Evolutionary conservation across 2,113 vertebrate species (phyloP).

Genomic region (Paramisgurnus dabryanus): DNA sequence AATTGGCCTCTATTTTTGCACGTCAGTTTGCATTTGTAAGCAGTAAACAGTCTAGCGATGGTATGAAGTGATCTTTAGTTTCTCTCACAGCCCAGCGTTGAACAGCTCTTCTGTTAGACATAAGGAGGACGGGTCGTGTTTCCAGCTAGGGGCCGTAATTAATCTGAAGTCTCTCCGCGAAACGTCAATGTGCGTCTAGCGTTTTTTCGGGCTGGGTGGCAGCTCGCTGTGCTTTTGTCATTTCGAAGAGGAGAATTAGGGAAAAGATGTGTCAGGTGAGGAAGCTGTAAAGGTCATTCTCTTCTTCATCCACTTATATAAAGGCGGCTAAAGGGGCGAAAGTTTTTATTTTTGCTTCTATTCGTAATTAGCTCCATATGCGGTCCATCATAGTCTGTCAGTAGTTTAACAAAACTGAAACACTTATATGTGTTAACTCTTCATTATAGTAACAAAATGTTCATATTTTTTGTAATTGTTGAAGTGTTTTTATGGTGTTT

Average conservation of each 20-base stretch:
- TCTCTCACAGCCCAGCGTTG: background rate
- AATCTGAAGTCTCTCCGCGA: slow-evolving; percentile 32
- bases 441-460: too few relatives aligned
- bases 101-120: background rate
- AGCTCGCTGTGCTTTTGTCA: slow-evolving; percentile 32
- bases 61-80: background rate
- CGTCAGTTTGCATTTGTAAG: background rate
- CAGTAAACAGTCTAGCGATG: background rate
- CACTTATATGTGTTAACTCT: too few relatives aligned
- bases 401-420: background rate
- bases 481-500: too few relatives aligned
- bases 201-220: slow-evolving; percentile 14
- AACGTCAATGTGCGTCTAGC: slow-evolving; percentile 35
- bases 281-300: slow-evolving; percentile 49
- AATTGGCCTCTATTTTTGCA: too few relatives aligned
- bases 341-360: background rate
- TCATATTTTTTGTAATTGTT: too few relatives aligned
- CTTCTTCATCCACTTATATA: slow-evolving; percentile 1
- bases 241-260: slow-evolving; percentile 24
- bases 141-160: slow-evolving; percentile 43
- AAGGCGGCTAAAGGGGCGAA: background rate
- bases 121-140: background rate
- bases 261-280: slow-evolving; percentile 36
- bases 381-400: background rate
- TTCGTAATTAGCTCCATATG: background rate